Conservation (phyloP, 2,888 invertebrate genomes). For the Drosophila recens region DNA sequence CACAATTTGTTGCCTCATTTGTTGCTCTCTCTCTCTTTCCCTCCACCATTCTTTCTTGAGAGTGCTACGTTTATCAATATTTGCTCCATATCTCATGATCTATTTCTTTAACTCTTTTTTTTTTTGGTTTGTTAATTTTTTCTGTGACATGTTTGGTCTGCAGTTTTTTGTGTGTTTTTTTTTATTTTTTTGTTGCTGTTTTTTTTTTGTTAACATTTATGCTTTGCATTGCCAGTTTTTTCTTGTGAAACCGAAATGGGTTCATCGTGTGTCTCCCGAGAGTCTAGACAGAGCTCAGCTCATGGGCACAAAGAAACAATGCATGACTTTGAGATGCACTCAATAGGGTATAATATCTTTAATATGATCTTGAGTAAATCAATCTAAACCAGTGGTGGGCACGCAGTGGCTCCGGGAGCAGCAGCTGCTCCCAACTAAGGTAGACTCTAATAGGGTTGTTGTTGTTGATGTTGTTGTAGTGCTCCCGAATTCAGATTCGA, state of each 20-base stretch:
- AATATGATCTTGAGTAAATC: not conserved
- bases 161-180: not conserved
- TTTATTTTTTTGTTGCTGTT: not conserved
- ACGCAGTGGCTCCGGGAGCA: too few relatives aligned
- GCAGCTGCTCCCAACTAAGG: too few relatives aligned
- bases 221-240: constrained; percentile 14
- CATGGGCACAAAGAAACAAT: not conserved
- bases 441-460: too few relatives aligned
- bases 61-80: constrained; percentile 43
- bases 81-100: constrained; percentile 24
- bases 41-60: not conserved
- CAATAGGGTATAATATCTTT: not conserved
- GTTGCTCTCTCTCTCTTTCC: not conserved
- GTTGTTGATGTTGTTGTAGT: too few relatives aligned
- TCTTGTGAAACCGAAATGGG: constrained; percentile 28
- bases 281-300: constrained; percentile 1
- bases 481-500: too few relatives aligned
- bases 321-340: not conserved
- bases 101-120: constrained; percentile 9
- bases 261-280: constrained; percentile 11
- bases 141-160: constrained; percentile 17
- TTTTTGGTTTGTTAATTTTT: not conserved
- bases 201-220: constrained; percentile 1
- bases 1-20: constrained; percentile 49
- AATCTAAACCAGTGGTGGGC: not conserved